These are phyloP conservation scores for Epizoanthus stellaris DNA, from an alignment of 92 coral and sea anemone genomes.

Conservation along the genomic window DNA sequence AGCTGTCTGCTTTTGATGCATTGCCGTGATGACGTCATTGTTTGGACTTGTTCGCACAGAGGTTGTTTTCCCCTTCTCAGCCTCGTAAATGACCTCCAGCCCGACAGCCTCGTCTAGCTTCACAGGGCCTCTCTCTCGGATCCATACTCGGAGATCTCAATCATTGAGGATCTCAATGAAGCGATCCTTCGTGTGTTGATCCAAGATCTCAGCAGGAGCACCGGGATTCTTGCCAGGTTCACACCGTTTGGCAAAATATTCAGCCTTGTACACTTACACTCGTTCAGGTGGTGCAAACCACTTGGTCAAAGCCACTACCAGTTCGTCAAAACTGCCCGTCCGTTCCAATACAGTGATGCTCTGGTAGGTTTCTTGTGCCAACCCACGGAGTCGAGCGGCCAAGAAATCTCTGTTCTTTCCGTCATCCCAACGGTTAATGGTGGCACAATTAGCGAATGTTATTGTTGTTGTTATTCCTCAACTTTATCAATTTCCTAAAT, in stretches of 20 bases:
- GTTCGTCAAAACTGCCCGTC: not conserved
- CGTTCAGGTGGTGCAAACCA: conserved; percentile 33
- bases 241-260: conserved; percentile 3
- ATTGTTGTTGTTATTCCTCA: too few species aligned
- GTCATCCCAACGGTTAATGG: conserved; percentile 1
- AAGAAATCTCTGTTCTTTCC: conserved; percentile 29
- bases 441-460: too few species aligned
- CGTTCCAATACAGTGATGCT: not conserved
- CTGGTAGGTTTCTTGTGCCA: conserved; percentile 31
- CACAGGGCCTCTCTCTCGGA: conserved; percentile 14
- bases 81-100: conserved; percentile 40
- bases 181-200: conserved; percentile 37
- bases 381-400: conserved; percentile 19
- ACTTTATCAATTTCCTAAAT: too few species aligned
- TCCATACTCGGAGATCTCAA: not conserved
- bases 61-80: conserved; percentile 12
- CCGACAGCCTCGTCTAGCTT: not conserved
- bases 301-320: conserved; percentile 20
- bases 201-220: not conserved
- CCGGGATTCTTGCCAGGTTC: conserved; percentile 22
- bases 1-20: conserved; percentile 32
- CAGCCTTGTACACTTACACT: conserved; percentile 18
- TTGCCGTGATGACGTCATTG: not conserved
- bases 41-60: not conserved
- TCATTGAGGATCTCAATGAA: conserved; percentile 41